Evolutionary conservation across 2,888 invertebrate species (phyloP), one percentile per base, ranked within the genome.

Genomic region (Cerceris ruficornis): DNA sequence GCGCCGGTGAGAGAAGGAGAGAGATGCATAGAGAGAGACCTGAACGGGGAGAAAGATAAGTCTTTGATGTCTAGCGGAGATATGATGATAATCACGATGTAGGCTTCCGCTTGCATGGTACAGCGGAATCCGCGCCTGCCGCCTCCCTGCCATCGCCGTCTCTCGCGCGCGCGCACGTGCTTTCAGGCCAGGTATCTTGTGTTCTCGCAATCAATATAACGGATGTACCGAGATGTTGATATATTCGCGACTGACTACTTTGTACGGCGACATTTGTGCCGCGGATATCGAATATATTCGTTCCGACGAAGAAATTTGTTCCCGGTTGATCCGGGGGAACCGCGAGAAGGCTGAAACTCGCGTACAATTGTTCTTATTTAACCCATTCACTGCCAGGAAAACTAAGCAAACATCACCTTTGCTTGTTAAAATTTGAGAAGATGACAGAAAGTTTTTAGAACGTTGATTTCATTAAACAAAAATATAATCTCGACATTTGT

Each of bases 31-130:
- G 78, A 62, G 77, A 74, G 78, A 77, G 77, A 76, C 57, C 66
- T 60, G 72, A 81, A 85, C 82, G 78, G 81, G 81, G 80, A 82
- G 82, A 81, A 85, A 87, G 84, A 87, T 86, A 84, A 88, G 87
- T 89, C 89, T 89, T 90, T 89, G 90, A 90, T 90, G 90, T 90
- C 90, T 88, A 89, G 86, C 85, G 82, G 82, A 88, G 89, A 90
- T 90, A 89, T 84, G 87, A 89, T 88, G 88, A 90, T 89, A 88
- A 89, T 87, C 88, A 86, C 86, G 88, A 87, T 84, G 86, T 86
- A 86, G 85, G 85, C 85, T 84, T 85, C 84, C 85, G 83, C 85
- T 85, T 83, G 81, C 82, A 80, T 71, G 83, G 77, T 82, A 83
- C 78, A 75, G 79, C 81, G 83, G 77, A 85, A 85, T 85, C 83